Evolutionary conservation across 2,888 invertebrate genomes (phyloP).

Genomic region (Caradrina kadenii): DNA sequence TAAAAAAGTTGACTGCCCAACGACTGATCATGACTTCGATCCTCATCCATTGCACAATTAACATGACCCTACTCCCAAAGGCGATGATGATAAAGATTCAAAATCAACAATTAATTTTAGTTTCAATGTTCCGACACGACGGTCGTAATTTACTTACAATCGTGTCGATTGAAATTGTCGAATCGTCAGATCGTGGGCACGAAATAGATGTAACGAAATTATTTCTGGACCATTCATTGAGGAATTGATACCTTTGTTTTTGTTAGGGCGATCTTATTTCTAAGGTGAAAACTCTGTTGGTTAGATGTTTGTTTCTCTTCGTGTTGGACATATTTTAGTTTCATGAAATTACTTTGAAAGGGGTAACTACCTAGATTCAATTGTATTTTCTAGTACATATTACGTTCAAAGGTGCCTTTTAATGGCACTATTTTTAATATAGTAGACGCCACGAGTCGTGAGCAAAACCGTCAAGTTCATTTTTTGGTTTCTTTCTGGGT

Average conservation of each 20-base stretch:
- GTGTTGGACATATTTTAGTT: neutral
- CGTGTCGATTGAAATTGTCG: constrained; percentile 38
- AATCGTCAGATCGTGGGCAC: constrained; percentile 52
- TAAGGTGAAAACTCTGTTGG: neutral
- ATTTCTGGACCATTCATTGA: constrained; percentile 45
- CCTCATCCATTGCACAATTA: neutral
- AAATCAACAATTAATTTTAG: constrained; percentile 46
- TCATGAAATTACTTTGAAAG: neutral
- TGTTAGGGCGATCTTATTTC: constrained; percentile 25
- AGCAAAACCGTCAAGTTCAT: too few relatives aligned
- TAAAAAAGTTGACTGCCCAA: neutral
- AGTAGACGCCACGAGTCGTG: too few relatives aligned
- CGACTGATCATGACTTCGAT: constrained; percentile 1
- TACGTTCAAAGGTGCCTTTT: too few relatives aligned
- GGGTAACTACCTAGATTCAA: too few relatives aligned
- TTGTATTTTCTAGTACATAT: too few relatives aligned
- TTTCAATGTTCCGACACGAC: constrained; percentile 43
- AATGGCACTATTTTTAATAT: too few relatives aligned
- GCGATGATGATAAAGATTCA: constrained; percentile 12
- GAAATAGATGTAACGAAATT: constrained; percentile 48
- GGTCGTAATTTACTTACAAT: constrained; percentile 42
- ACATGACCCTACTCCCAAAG: neutral
- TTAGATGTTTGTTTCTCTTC: neutral
- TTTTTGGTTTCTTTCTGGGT: too few relatives aligned
- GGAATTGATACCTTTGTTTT: constrained; percentile 48